These are phyloP conservation scores for Merops nubicus DNA, from an alignment of 2,113 vertebrate species.

Conservation along the genomic window DNA sequence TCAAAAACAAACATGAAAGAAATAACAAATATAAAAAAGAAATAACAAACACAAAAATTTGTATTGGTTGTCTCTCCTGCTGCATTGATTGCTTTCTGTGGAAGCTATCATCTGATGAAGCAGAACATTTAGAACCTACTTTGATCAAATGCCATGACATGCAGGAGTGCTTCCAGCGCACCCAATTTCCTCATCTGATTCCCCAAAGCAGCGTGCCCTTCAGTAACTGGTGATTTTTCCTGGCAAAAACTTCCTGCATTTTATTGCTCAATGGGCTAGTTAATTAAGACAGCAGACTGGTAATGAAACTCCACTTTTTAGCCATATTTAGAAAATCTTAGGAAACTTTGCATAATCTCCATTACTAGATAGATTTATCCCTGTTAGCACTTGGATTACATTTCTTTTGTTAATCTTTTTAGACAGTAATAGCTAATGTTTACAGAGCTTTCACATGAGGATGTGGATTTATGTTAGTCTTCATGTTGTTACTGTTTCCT, in stretches of 20 bases:
- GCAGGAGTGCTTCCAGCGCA: background rate
- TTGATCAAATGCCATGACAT: background rate
- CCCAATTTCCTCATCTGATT: background rate
- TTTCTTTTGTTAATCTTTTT: constrained; percentile 15
- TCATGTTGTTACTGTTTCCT: background rate
- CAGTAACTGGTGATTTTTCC: background rate
- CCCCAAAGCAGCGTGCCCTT: background rate
- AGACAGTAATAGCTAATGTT: constrained; percentile 1
- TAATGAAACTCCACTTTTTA: background rate
- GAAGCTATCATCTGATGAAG: background rate
- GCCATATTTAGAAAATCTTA: background rate
- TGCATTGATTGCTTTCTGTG: background rate
- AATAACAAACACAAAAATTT: background rate
- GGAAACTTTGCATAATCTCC: background rate
- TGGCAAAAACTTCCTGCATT: background rate
- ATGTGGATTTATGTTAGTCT: background rate
- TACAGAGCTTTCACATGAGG: background rate
- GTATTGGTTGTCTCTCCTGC: background rate
- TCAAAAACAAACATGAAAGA: background rate
- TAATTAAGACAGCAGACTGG: background rate
- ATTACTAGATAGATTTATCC: background rate
- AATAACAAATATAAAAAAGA: background rate
- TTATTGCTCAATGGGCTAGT: background rate
- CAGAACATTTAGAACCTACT: background rate
- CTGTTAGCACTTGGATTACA: background rate